Evolutionary conservation across 2,888 invertebrate genomes (phyloP).

Genomic region (Coronaproctus castanopsis): DNA sequence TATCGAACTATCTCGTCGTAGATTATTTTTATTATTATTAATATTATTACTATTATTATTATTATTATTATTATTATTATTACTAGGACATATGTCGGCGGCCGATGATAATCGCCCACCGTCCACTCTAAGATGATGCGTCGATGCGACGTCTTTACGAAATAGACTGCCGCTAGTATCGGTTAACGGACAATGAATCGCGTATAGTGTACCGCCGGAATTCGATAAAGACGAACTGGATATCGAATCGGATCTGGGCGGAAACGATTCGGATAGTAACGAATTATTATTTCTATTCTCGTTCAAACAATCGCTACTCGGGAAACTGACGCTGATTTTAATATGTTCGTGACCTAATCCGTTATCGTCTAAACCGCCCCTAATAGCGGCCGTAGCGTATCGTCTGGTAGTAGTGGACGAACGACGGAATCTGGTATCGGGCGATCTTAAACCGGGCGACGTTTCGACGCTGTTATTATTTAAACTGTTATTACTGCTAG

Average conservation of each 20-base stretch:
- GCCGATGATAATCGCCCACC: conserved; percentile 12
- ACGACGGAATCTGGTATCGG: conserved; percentile 4
- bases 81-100: not conserved
- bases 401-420: conserved; percentile 5
- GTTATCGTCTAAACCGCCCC: conserved; percentile 12
- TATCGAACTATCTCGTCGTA: conserved; percentile 14
- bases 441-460: conserved; percentile 7
- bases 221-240: conserved; percentile 28
- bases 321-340: conserved; percentile 69
- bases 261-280: conserved; percentile 29
- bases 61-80: too few species aligned
- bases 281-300: conserved; percentile 9
- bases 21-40: too few species aligned
- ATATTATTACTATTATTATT: too few species aligned
- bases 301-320: conserved; percentile 45
- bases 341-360: conserved; percentile 67
- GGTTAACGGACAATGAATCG: conserved; percentile 42
- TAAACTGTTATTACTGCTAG: conserved; percentile 22
- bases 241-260: conserved; percentile 21
- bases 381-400: conserved; percentile 16
- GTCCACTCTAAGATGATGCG: conserved; percentile 37
- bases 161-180: conserved; percentile 13
- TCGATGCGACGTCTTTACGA: conserved; percentile 23
- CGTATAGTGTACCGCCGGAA: conserved; percentile 32
- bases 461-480: conserved; percentile 6